Evolutionary conservation across 2,797 vertebrate genomes (phyloP).

Genomic region (Adelosebastes latens): DNA sequence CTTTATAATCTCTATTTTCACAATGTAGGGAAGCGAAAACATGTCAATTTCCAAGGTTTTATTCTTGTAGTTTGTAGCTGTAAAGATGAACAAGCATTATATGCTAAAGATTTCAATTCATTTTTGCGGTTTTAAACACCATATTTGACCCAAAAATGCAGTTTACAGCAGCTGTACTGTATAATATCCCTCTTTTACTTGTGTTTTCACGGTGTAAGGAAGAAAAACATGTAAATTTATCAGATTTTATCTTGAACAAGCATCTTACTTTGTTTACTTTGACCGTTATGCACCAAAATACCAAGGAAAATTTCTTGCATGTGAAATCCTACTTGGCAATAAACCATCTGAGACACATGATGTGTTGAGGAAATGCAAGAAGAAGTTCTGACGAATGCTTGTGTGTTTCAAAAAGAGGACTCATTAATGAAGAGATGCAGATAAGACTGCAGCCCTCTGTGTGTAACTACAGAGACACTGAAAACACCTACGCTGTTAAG

Average conservation of each 20-base stretch:
- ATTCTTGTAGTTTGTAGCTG: not conserved
- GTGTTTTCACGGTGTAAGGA: not conserved
- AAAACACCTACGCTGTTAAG: slow-evolving; percentile 34
- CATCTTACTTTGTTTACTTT: not conserved
- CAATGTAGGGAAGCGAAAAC: not conserved
- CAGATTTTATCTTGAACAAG: not conserved
- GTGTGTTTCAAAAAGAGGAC: not conserved
- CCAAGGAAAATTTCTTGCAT: not conserved
- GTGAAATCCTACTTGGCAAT: not conserved
- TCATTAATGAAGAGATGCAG: not conserved
- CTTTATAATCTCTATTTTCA: not conserved
- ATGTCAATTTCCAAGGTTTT: not conserved
- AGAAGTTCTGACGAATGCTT: not conserved
- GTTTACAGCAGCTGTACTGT: not conserved
- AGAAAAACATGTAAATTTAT: not conserved
- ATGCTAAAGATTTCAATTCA: not conserved
- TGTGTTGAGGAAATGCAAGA: not conserved
- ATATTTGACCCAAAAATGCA: not conserved
- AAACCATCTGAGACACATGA: not conserved
- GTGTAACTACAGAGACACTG: not conserved
- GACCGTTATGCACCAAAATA: not conserved
- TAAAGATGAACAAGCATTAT: accelerated
- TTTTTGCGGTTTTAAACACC: not conserved
- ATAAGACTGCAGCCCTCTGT: not conserved
- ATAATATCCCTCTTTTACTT: not conserved